Evolutionary conservation across 1,140 invertebrate species (phyloP).

Genomic region (Phocides pigmalion): DNA sequence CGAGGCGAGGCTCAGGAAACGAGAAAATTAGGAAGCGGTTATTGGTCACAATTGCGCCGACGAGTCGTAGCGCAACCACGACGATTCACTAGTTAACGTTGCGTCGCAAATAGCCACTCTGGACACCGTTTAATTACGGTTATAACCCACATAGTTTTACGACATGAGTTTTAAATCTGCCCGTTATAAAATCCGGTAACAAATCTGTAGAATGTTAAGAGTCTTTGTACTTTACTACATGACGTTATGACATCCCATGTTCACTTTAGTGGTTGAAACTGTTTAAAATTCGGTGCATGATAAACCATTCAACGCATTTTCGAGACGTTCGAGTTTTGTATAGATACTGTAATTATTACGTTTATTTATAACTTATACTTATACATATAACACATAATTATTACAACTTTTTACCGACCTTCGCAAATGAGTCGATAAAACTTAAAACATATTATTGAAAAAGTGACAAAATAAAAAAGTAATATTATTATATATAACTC

Average conservation of each 20-base stretch:
- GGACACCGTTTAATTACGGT: slow-evolving; percentile 15
- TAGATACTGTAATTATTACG: too few species aligned
- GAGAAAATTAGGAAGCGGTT: slow-evolving; percentile 80
- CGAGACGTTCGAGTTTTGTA: too few species aligned
- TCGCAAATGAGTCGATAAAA: too few species aligned
- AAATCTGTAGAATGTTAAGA: background rate
- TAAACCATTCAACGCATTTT: background rate
- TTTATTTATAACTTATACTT: too few species aligned
- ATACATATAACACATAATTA: too few species aligned
- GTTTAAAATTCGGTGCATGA: background rate
- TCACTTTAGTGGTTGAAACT: background rate
- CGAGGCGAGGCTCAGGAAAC: slow-evolving; percentile 61
- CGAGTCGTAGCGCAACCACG: slow-evolving; percentile 43
- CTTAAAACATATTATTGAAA: too few species aligned
- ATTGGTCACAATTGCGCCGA: slow-evolving; percentile 73
- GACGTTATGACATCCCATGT: background rate
- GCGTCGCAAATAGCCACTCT: slow-evolving; percentile 23
- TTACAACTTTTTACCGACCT: too few species aligned
- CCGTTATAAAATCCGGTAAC: slow-evolving; percentile 11
- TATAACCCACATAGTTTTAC: slow-evolving; percentile 25
- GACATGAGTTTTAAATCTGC: slow-evolving; percentile 15
- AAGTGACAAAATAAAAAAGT: too few species aligned
- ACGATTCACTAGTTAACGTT: slow-evolving; percentile 32
- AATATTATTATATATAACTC: too few species aligned
- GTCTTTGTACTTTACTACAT: slow-evolving; percentile 11